These are phyloP conservation scores for Candoia aspera DNA, from an alignment of 2,113 vertebrate species.

Conservation along the genomic window DNA sequence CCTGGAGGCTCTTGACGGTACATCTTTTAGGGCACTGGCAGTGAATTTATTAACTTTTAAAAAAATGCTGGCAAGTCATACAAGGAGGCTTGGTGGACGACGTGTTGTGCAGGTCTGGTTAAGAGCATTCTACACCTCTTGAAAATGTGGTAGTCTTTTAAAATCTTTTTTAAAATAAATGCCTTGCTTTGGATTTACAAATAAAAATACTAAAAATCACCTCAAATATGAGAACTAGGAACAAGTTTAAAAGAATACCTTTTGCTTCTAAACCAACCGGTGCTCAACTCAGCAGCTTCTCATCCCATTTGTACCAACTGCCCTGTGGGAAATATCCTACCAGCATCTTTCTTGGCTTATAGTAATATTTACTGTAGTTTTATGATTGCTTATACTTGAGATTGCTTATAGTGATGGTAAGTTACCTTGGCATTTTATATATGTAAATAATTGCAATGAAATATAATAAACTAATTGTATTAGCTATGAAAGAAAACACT, in stretches of 20 bases:
- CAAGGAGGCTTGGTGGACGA: not conserved
- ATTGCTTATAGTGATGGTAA: not conserved
- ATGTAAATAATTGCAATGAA: not conserved
- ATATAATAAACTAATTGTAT: not conserved
- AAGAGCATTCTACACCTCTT: not conserved
- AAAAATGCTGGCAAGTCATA: not conserved
- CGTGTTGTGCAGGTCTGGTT: not conserved
- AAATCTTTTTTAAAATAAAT: not conserved
- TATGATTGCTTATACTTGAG: not conserved
- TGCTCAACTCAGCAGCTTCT: not conserved
- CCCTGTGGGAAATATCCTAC: not conserved
- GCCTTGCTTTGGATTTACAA: not conserved
- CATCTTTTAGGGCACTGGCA: not conserved
- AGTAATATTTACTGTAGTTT: not conserved
- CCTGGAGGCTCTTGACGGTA: not conserved
- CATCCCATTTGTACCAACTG: not conserved
- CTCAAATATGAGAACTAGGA: not conserved
- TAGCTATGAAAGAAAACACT: constrained; percentile 64
- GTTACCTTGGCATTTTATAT: not conserved
- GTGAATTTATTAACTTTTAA: not conserved
- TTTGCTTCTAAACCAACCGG: not conserved
- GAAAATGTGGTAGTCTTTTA: not conserved
- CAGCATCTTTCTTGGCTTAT: not conserved
- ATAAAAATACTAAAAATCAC: not conserved
- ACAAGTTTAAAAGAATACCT: too few species aligned